Conservation (phyloP, 2,797 vertebrate genomes). For the Molothrus aeneus region DNA sequence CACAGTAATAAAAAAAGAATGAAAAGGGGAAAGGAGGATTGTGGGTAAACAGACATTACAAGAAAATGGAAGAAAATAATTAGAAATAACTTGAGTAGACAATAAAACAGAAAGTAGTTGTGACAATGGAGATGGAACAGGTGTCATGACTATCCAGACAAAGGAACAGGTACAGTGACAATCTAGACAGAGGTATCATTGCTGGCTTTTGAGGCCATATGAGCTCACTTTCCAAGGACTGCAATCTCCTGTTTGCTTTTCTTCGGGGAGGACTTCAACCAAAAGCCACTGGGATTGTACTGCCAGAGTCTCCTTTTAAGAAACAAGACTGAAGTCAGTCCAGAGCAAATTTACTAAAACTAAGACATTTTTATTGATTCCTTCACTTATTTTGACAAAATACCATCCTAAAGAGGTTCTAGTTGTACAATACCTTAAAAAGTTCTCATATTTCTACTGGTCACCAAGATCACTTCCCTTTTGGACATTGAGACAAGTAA, state of each 20-base stretch:
- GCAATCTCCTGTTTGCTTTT: background rate
- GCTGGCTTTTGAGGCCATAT: background rate
- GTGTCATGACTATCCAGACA: background rate
- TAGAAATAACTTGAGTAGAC: background rate
- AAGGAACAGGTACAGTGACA: background rate
- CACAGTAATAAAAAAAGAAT: background rate
- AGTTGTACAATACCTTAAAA: background rate
- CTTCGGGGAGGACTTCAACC: background rate
- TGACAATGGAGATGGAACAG: background rate
- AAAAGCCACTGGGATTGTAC: rapidly evolving
- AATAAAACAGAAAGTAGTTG: background rate
- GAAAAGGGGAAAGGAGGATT: background rate
- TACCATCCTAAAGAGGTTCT: background rate
- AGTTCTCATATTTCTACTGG: background rate
- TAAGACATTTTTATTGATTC: background rate
- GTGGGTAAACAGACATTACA: background rate
- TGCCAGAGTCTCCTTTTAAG: background rate
- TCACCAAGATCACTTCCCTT: background rate
- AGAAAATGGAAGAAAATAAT: background rate
- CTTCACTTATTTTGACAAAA: background rate
- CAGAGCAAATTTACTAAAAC: background rate
- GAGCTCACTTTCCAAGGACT: background rate
- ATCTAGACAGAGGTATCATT: background rate
- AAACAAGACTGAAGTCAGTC: background rate
- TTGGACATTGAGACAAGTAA: background rate